Percentiles rank a stretch among this genome's conserved stretches.
Conservation (phyloP, 2,797 vertebrate genomes). For the Pampus argenteus region DNA sequence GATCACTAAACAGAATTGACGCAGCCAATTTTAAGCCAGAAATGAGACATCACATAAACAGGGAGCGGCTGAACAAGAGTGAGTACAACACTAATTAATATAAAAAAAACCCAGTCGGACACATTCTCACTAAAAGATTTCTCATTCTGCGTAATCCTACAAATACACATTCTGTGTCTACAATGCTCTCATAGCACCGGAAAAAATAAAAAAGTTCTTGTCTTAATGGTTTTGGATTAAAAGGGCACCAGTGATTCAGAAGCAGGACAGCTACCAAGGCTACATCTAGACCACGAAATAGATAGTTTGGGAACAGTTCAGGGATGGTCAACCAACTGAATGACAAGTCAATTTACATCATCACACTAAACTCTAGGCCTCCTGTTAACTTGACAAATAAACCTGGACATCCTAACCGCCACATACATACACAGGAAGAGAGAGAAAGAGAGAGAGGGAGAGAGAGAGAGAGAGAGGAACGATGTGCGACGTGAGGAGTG, state of each 20-base stretch:
- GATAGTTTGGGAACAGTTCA: slow-evolving; percentile 28
- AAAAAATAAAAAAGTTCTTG: not conserved
- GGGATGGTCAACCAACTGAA: slow-evolving; percentile 34
- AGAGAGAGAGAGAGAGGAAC: slow-evolving; percentile 22
- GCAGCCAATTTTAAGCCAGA: too few relatives aligned
- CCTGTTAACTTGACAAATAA: slow-evolving; percentile 54
- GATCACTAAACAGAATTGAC: not conserved
- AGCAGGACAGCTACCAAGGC: slow-evolving; percentile 2
- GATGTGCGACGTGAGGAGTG: slow-evolving; percentile 68
- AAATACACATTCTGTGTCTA: too few relatives aligned
- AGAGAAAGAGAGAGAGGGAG: not conserved
- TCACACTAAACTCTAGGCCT: slow-evolving; percentile 39
- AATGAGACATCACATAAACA: slow-evolving; percentile 3
- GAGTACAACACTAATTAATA: not conserved
- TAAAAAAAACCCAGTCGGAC: too few relatives aligned
- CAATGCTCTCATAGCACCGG: slow-evolving; percentile 10
- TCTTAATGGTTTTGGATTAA: not conserved
- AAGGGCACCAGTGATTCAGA: slow-evolving; percentile 19
- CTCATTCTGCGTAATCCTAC: too few relatives aligned
- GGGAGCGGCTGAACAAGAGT: not conserved
- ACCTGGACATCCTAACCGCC: slow-evolving; percentile 46
- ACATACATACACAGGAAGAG: slow-evolving; percentile 1
- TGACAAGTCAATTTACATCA: slow-evolving; percentile 50
- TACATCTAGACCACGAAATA: slow-evolving; percentile 43
- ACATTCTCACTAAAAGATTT: too few relatives aligned